Evolutionary conservation across 2,888 invertebrate genomes (phyloP).

Genomic region (Lobophora halterata): DNA sequence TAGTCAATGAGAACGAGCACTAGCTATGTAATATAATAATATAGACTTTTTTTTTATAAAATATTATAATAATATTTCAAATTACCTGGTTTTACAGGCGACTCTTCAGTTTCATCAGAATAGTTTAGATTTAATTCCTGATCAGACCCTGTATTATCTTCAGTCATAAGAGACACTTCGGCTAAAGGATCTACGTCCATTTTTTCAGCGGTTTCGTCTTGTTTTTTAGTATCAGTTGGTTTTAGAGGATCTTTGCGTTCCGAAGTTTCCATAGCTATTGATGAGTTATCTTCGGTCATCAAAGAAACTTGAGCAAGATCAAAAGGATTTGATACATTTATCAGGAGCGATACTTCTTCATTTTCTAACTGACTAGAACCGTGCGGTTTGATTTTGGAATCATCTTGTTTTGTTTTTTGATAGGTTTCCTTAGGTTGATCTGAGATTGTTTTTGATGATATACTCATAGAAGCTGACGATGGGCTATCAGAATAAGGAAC

Average conservation of each 20-base stretch:
- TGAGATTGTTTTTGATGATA: too few species aligned
- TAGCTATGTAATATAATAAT: too few species aligned
- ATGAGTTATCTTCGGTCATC: slow-evolving; percentile 57
- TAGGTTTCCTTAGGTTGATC: too few species aligned
- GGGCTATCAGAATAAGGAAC: too few species aligned
- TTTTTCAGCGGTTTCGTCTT: background rate
- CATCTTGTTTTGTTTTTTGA: too few species aligned
- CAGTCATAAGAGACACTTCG: slow-evolving; percentile 57
- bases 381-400: too few species aligned
- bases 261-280: slow-evolving; percentile 1
- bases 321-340: slow-evolving; percentile 39
- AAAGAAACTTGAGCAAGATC: slow-evolving; percentile 57
- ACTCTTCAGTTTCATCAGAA: slow-evolving; percentile 41
- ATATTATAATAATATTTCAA: too few species aligned
- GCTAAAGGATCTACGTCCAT: slow-evolving; percentile 6
- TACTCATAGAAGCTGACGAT: too few species aligned
- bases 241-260: background rate
- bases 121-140: slow-evolving; percentile 52
- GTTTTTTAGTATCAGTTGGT: background rate
- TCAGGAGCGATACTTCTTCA: background rate
- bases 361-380: too few species aligned
- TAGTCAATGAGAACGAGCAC: too few species aligned
- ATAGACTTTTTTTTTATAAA: too few species aligned
- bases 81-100: slow-evolving; percentile 29
- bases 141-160: slow-evolving; percentile 63